Evolutionary conservation across 2,113 vertebrate genomes (phyloP).

Genomic region (Macquaria ambigua): DNA sequence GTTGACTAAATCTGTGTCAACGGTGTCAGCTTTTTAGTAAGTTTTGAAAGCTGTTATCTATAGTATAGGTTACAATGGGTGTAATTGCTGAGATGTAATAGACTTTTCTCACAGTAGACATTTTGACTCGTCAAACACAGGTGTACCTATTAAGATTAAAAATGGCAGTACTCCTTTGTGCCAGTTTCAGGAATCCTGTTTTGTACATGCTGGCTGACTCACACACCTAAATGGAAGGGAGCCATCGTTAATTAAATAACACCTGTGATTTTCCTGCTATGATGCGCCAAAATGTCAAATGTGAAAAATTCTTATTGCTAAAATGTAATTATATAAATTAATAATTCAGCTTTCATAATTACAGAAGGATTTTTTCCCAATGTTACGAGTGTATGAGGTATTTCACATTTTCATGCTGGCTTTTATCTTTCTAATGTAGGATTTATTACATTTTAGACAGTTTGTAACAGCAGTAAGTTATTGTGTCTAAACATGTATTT

Average conservation of each 20-base stretch:
- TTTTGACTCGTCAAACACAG: not conserved
- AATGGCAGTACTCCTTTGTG: not conserved
- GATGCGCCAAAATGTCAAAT: not conserved
- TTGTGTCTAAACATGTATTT: not conserved
- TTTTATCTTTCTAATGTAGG: not conserved
- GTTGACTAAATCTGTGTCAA: constrained; percentile 78
- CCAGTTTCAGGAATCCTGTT: not conserved
- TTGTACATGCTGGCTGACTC: not conserved
- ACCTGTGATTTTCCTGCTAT: not conserved
- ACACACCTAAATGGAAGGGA: not conserved
- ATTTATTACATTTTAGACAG: not conserved
- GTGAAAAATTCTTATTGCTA: not conserved
- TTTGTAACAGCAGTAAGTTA: not conserved
- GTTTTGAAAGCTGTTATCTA: not conserved
- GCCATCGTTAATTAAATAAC: not conserved
- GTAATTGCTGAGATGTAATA: not conserved
- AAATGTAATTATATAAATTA: not conserved
- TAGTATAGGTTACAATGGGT: not conserved
- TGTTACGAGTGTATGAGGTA: not conserved
- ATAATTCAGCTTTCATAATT: not conserved
- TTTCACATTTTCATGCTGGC: not conserved
- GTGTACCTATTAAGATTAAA: not conserved
- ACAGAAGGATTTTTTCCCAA: not conserved
- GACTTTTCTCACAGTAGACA: not conserved
- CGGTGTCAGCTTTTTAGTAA: not conserved